Conservation (phyloP, 1,140 invertebrate genomes). For the Halictus rubicundus region DNA sequence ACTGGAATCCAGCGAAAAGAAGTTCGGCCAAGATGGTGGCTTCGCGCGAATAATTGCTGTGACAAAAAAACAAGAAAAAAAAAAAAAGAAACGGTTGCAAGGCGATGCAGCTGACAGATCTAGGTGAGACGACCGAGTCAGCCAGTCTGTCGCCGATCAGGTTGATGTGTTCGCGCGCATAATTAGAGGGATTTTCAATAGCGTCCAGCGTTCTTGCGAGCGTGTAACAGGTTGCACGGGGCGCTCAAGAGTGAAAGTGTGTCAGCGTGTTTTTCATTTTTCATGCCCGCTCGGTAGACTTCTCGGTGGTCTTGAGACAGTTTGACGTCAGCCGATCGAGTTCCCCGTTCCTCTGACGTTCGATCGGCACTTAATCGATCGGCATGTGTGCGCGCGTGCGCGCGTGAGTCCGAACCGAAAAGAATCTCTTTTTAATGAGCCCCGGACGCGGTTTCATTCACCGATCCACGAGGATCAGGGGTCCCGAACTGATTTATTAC, state of each 20-base stretch:
- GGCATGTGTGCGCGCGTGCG: too few species aligned
- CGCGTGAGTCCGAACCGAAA: too few species aligned
- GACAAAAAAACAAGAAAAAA: too few species aligned
- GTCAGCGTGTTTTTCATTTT: slow-evolving; percentile 63
- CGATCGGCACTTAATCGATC: background rate
- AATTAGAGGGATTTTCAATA: slow-evolving; percentile 46
- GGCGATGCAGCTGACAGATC: too few species aligned
- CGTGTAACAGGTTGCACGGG: slow-evolving; percentile 11
- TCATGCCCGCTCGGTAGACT: slow-evolving; percentile 39
- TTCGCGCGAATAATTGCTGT: too few species aligned
- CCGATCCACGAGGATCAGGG: background rate
- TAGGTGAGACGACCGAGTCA: background rate
- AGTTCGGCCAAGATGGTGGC: too few species aligned
- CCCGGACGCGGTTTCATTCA: too few species aligned
- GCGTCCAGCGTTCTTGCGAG: background rate
- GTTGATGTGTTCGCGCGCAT: background rate
- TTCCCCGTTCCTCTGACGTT: slow-evolving; percentile 12
- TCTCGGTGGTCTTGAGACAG: slow-evolving; percentile 54
- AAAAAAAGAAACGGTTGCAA: too few species aligned
- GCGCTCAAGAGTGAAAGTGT: slow-evolving; percentile 59
- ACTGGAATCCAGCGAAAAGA: too few species aligned
- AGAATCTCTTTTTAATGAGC: slow-evolving; percentile 1
- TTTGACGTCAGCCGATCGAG: slow-evolving; percentile 58
- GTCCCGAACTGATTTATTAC: background rate
- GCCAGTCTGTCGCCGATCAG: slow-evolving; percentile 1